Evolutionary conservation across 2,113 vertebrate species (phyloP), one percentile per base, ranked within the genome.

Genomic region (Microtus pennsylvanicus): DNA sequence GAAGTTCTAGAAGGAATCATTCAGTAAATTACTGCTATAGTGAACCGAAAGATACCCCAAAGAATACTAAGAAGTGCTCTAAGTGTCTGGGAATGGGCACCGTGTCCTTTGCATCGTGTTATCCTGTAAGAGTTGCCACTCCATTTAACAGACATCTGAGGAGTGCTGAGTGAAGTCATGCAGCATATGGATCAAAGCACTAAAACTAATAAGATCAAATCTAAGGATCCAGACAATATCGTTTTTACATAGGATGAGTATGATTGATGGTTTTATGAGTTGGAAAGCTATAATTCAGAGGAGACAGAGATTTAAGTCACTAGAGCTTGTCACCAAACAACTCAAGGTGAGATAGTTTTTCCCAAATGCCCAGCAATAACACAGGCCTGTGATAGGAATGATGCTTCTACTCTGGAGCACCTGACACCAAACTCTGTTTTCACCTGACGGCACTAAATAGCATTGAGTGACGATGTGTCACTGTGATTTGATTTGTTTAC

Each of bases 21-120:
- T 93, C 92, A 95, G 96, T 96, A 96, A 97, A 97, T 98, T 95
- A 95, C 89, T 96, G 63, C 82, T 93, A 83, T 47, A 89, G 55
- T 82, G 92, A 97, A 86, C 74, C 76, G 74, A 89, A 97, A 95
- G 93, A 75, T 72, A 89, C 89, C 85, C 61, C 45, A 75, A 97
- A 95, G 96, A 95, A 96, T 97, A 97, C 61, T 95, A 89, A 97
- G 78, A 87, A 96, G 50, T 78, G 14, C 58, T 55, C 85, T 82
- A 77, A 90, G 52, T 87, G 95, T 93, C 89, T 89, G 81, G 61
- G 72, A 50, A 47, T 69, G 85, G 77, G 52, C 65, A 67, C 93
- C 92, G 50, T 89, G 77, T 86, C 93, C 96, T 92, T 95, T 88
- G 92, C 80, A 72, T 65, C 76, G 67, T 90, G 80, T 81, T 77